Conservation (phyloP, 37 sponge, comb jelly and placozoan genomes). For the Cliona cf. orientalis region DNA sequence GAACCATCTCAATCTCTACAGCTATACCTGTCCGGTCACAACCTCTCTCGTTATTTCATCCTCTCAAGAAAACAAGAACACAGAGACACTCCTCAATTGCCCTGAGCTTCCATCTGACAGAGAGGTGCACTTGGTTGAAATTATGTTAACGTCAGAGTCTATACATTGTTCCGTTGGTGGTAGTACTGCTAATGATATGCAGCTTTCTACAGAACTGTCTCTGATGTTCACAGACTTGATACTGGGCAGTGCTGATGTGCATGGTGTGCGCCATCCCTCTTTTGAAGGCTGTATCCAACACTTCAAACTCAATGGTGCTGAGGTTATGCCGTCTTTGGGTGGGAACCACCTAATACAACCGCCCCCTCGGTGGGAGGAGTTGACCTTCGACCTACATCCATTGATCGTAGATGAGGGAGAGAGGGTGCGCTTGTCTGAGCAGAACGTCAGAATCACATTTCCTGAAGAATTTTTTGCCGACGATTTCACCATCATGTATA, state of each 20-base stretch:
- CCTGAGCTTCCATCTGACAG: background rate
- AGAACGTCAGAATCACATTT: background rate
- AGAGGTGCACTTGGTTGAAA: background rate
- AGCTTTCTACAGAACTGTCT: background rate
- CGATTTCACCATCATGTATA: background rate
- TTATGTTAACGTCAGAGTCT: background rate
- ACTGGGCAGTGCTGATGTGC: background rate
- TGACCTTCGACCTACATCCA: background rate
- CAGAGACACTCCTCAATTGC: background rate
- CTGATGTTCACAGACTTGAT: background rate
- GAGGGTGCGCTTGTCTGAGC: background rate
- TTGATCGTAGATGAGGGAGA: background rate
- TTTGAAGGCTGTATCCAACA: slow-evolving; percentile 15
- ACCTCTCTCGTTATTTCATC: background rate
- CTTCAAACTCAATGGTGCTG: slow-evolving; percentile 5
- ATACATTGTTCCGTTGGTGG: slow-evolving; percentile 11
- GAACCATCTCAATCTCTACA: background rate
- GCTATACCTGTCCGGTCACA: background rate
- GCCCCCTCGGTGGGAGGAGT: background rate
- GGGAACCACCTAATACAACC: too few species aligned
- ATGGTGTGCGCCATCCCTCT: background rate
- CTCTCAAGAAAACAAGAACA: background rate
- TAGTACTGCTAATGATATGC: background rate
- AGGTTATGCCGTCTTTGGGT: background rate
- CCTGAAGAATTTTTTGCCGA: slow-evolving; percentile 1